These are phyloP conservation scores for Periparus ater DNA, from an alignment of 2,797 vertebrate genomes.

Conservation along the genomic window DNA sequence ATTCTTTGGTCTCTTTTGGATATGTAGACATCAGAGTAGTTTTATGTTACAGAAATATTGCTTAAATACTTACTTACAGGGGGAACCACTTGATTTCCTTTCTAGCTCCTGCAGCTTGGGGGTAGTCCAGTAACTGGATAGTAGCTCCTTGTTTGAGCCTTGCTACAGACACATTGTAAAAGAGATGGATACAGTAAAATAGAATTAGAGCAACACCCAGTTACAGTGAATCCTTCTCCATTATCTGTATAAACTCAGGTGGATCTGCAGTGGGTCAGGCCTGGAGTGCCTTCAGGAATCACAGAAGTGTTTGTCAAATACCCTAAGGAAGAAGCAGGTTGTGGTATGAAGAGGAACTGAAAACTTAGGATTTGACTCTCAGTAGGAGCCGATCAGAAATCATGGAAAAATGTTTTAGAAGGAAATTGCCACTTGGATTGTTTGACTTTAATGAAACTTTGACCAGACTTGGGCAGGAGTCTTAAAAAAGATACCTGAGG, in stretches of 20 bases:
- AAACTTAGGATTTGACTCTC: not conserved
- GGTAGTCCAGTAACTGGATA: not conserved
- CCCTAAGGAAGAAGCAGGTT: not conserved
- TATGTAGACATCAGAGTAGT: slow-evolving; percentile 11
- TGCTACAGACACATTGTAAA: not conserved
- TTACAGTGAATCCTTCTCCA: accelerated
- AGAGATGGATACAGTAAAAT: not conserved
- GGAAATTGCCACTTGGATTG: accelerated
- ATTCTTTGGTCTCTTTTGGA: slow-evolving; percentile 64
- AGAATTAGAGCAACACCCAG: not conserved
- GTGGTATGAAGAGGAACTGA: not conserved
- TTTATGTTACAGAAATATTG: slow-evolving; percentile 20
- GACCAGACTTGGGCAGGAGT: not conserved
- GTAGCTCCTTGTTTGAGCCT: not conserved
- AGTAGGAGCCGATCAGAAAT: not conserved
- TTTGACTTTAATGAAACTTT: not conserved
- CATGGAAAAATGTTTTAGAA: not conserved
- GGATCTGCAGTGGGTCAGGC: not conserved
- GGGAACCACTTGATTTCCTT: not conserved
- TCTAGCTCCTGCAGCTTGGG: not conserved
- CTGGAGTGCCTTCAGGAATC: not conserved
- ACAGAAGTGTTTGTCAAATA: not conserved
- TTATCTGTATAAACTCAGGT: not conserved
- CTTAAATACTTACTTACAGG: not conserved
- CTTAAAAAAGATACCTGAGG: not conserved